Conservation (phyloP, 1,140 invertebrate genomes). For the Sitophilus oryzae region DNA sequence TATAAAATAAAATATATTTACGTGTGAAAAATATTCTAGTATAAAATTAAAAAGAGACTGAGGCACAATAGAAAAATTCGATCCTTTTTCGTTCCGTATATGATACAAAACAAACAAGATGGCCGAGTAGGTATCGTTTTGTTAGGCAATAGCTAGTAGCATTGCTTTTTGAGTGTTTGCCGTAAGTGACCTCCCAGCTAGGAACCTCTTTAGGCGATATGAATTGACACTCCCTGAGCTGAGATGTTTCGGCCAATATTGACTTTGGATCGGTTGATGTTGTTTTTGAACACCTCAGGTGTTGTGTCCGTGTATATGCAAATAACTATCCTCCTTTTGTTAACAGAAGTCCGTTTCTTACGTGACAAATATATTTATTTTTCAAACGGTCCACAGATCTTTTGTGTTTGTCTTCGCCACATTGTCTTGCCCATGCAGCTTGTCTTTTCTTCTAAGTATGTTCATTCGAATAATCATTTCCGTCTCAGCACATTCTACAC, state of each 20-base stretch:
- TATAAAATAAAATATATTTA: no score
- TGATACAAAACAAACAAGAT: neutral
- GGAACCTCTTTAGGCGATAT: neutral
- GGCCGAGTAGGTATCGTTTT: neutral
- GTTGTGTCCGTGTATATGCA: constrained; percentile 5
- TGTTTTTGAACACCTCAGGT: constrained; percentile 5
- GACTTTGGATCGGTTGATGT: neutral
- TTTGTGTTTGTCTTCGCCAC: neutral
- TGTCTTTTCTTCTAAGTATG: neutral
- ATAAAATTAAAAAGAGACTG: no score
- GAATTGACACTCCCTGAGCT: neutral
- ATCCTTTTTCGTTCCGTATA: neutral
- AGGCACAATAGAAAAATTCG: no score
- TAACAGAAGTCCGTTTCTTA: neutral
- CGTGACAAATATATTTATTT: constrained; percentile 4
- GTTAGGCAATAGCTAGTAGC: neutral
- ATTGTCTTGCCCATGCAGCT: neutral
- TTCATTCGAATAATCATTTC: no score
- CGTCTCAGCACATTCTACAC: no score
- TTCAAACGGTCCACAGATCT: neutral
- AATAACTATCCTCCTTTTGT: neutral
- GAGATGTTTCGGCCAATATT: constrained; percentile 1
- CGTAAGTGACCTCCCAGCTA: neutral
- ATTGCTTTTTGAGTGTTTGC: neutral
- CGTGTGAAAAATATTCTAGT: no score